Evolutionary conservation across 2,113 vertebrate species (phyloP), one percentile per base, ranked within the genome.

Genomic region (Clarias macrocephalus): DNA sequence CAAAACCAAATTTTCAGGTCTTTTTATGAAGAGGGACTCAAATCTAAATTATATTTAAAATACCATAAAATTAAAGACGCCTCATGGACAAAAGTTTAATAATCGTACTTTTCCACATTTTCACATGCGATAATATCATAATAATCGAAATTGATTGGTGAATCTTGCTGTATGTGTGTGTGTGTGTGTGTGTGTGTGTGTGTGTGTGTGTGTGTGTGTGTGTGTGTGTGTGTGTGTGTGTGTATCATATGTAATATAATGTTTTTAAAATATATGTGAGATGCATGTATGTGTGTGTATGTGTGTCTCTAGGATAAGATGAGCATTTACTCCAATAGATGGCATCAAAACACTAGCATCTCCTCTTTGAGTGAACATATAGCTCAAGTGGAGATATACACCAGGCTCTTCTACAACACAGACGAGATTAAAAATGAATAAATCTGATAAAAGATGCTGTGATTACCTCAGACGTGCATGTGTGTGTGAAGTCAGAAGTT

Each of bases 281-380:
- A 21, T 63, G 80, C 37, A 3, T 48, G 6, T 48, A 5, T 48
- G 6, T 65, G 23, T 48, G 42, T 48, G 42, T 48, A 7, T 65
- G 23, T n/a, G 65, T 73, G 54, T 59, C 72, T 87, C 76, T 81
- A 57, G 88, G 88, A 83, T 85, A 80, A 89, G 90, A 90, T 94
- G 94, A 96, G 93, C 94, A 90, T 93, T 93, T 93, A 94, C 94
- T 98, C 98, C 98, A 98, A 98, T 97, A 99, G 98, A 98, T 99
- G 98, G 98, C 98, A 99, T 98, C 97, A 97, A 96, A 98, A 97
- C 97, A 96, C 97, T 96, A 96, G 96, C 93, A 85, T 85, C 96
- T 97, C 95, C 95, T 95, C 94, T 93, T 90, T 81, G 57, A 75
- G 68, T 82, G 79, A 52, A 72, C 88, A 63, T 73, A 80, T 30